Conservation (phyloP, 1,140 invertebrate species). For the Samia ricini region DNA sequence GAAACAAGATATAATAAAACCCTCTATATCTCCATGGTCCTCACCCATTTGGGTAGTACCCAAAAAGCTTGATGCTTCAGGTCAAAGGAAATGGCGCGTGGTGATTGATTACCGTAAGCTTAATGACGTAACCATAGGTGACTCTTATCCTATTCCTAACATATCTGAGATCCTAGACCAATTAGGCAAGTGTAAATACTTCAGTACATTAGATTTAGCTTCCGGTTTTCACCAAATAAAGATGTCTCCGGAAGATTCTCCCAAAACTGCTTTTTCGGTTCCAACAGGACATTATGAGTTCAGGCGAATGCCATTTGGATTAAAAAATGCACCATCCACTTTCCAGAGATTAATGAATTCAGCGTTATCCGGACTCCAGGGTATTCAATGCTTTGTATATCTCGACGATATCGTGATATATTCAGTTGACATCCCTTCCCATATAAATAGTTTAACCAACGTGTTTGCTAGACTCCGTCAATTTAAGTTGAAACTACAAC, state of each 20-base stretch:
- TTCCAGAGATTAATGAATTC: constrained; percentile 5
- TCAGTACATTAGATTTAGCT: constrained; percentile 60
- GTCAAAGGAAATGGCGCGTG: constrained; percentile 24
- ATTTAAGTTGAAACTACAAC: constrained; percentile 55
- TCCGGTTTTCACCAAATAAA: constrained; percentile 63
- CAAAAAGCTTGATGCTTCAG: constrained; percentile 22
- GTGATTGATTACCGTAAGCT: constrained; percentile 25
- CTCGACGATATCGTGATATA: constrained; percentile 71
- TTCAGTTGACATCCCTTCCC: constrained; percentile 45
- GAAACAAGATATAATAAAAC: constrained; percentile 41
- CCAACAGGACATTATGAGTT: constrained; percentile 1
- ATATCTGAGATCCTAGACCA: constrained; percentile 21
- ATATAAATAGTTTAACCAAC: constrained; percentile 43
- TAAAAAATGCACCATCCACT: not conserved
- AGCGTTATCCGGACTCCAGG: constrained; percentile 28
- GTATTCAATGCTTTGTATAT: constrained; percentile 54
- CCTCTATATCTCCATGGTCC: constrained; percentile 25
- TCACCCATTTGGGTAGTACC: constrained; percentile 10
- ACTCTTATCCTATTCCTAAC: constrained; percentile 30
- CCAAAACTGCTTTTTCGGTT: constrained; percentile 43
- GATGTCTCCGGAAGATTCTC: constrained; percentile 27
- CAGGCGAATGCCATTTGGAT: not conserved
- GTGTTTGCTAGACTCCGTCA: constrained; percentile 45
- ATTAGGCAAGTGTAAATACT: constrained; percentile 17
- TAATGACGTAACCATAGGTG: constrained; percentile 44